Base-by-base conservation (phyloP, 2,888 invertebrate species). In the Tetragonula carbonaria region DNA sequence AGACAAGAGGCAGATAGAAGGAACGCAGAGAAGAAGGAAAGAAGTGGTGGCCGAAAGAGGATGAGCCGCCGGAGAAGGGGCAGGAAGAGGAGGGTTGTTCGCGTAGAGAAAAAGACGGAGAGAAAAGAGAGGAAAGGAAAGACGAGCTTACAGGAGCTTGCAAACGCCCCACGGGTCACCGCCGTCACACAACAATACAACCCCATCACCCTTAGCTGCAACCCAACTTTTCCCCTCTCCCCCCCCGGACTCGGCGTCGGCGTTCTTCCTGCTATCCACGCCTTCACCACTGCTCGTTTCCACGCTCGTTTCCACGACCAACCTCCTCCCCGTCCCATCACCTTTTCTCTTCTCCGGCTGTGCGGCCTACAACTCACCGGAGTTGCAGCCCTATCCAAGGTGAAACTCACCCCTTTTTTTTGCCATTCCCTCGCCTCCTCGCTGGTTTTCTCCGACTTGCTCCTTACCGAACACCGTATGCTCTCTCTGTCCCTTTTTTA, bases 161-260 rank as follows among this genome's bases (percentile, higher is more conserved):
- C 87, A 88, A 92, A 90, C 90, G 91, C 86, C 92, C 90, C 88
- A 90, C 90, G 91, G 92, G 92, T 92, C 92, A 93, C 91, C 89
- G 90, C 86, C 91, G 90, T 92, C 90, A 87, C 88, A 88, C 92
- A 91, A 93, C 92, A 93, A 92, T 92, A 91, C 92, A 91, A 91
- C 91, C 86, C 73, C 87, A 79, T 86, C 81, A 73, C 87, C 87
- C 85, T 89, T 87, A 86, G 88, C 71, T 75, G 75, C 80, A 82
- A 75, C 78, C 77, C 63, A 63, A 33, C 75, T 68, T 55, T 57
- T 50, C 65, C 72, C 57, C 74, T 28, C 51, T 57, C 65, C 70
- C 38, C 38, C 21, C 70, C 73, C 33, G 28, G 16, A 45, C 8
- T 45, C 67, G 23, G 23, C 74, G 71, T 68, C 62, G 38, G 45